These are phyloP conservation scores for Solea solea DNA, from an alignment of 2,113 vertebrate species.

Conservation along the genomic window DNA sequence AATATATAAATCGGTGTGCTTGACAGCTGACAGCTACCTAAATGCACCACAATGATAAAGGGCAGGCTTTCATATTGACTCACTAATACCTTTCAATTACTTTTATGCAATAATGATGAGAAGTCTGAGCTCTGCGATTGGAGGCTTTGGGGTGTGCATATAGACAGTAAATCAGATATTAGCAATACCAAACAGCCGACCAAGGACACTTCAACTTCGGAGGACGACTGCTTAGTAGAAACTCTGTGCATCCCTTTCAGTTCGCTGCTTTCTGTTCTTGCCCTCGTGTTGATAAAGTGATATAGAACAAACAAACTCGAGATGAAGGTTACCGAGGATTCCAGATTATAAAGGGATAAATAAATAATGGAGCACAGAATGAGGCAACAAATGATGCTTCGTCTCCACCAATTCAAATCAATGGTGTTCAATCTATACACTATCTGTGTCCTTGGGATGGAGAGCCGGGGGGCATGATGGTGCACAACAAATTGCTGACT, in stretches of 20 bases:
- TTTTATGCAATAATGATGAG: constrained; percentile 81
- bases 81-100: constrained; percentile 73
- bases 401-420: constrained; percentile 54
- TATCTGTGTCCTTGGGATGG: constrained; percentile 64
- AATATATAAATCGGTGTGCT: neutral
- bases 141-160: constrained; percentile 9
- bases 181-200: constrained; percentile 41
- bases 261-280: constrained; percentile 24
- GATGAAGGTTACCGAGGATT: constrained; percentile 65
- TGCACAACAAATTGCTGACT: constrained; percentile 54
- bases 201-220: constrained; percentile 63
- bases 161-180: constrained; percentile 31
- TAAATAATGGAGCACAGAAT: constrained; percentile 70
- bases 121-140: constrained; percentile 30
- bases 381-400: constrained; percentile 58
- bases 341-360: constrained; percentile 63
- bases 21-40: neutral
- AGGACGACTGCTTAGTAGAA: constrained; percentile 36
- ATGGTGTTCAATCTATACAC: constrained; percentile 53
- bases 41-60: constrained; percentile 2
- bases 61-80: constrained; percentile 78
- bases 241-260: constrained; percentile 63
- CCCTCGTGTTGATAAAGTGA: constrained; percentile 40
- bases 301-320: constrained; percentile 56
- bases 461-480: constrained; percentile 40